These are phyloP conservation scores for Takifugu flavidus DNA, from an alignment of 2,113 vertebrate species.

Conservation along the genomic window DNA sequence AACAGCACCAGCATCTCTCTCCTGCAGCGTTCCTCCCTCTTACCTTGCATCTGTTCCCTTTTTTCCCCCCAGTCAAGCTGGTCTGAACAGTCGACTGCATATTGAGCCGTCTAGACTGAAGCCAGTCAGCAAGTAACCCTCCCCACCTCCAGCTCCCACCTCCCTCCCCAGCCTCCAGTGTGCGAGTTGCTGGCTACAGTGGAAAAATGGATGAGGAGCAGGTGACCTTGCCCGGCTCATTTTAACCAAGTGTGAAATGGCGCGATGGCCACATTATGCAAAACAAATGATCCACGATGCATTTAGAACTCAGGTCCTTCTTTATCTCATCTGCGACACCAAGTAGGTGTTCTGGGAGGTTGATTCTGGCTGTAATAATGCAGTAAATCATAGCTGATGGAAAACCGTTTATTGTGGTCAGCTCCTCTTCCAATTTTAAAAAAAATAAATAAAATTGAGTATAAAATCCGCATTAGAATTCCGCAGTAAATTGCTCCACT, in stretches of 20 bases:
- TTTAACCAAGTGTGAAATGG: slow-evolving; percentile 31
- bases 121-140: slow-evolving; percentile 54
- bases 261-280: slow-evolving; percentile 36
- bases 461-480: background rate
- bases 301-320: slow-evolving; percentile 6
- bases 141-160: slow-evolving; percentile 32
- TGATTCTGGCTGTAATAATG: background rate
- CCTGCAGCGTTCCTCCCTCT: slow-evolving; percentile 49
- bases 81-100: slow-evolving; percentile 76
- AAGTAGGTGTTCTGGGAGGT: background rate
- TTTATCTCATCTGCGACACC: background rate
- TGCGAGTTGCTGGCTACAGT: slow-evolving; percentile 58
- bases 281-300: slow-evolving; percentile 26
- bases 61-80: slow-evolving; percentile 72
- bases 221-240: slow-evolving; percentile 59
- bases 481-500: background rate
- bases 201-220: slow-evolving; percentile 65
- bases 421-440: background rate
- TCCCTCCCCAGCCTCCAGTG: slow-evolving; percentile 40
- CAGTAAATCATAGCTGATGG: background rate
- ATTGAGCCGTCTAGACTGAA: slow-evolving; percentile 74
- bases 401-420: background rate
- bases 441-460: background rate
- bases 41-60: slow-evolving; percentile 70
- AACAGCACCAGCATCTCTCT: slow-evolving; percentile 55